Evolutionary conservation across 2,797 vertebrate genomes (phyloP).

Genomic region (Hirundo rustica): DNA sequence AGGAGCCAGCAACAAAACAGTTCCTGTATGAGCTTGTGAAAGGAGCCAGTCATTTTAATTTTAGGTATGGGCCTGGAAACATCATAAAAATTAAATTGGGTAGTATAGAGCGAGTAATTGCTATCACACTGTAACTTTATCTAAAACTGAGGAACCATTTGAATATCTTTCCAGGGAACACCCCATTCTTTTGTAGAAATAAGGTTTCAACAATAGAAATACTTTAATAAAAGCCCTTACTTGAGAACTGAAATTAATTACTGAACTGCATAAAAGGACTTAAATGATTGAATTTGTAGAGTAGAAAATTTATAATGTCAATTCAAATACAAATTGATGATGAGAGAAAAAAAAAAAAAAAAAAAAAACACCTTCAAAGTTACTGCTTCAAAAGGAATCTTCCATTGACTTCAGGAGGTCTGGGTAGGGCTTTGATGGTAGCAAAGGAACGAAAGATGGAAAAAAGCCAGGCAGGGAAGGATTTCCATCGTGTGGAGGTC

Average conservation of each 20-base stretch:
- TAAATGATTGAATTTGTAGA: background rate
- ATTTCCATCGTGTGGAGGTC: background rate
- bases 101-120: background rate
- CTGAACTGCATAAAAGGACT: background rate
- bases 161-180: background rate
- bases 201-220: background rate
- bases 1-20: background rate
- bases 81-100: background rate
- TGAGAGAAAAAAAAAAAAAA: background rate
- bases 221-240: background rate
- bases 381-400: background rate
- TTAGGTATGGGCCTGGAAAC: background rate
- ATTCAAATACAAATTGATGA: background rate
- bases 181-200: background rate
- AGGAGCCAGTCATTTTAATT: background rate
- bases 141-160: background rate
- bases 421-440: background rate
- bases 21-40: background rate
- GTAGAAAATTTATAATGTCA: background rate
- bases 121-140: background rate
- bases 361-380: background rate
- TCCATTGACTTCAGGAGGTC: background rate
- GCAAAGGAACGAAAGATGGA: background rate
- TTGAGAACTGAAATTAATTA: slow-evolving; percentile 20
- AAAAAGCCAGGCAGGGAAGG: background rate